Conservation (phyloP, 2,113 vertebrate genomes). For the Plectropomus leopardus region DNA sequence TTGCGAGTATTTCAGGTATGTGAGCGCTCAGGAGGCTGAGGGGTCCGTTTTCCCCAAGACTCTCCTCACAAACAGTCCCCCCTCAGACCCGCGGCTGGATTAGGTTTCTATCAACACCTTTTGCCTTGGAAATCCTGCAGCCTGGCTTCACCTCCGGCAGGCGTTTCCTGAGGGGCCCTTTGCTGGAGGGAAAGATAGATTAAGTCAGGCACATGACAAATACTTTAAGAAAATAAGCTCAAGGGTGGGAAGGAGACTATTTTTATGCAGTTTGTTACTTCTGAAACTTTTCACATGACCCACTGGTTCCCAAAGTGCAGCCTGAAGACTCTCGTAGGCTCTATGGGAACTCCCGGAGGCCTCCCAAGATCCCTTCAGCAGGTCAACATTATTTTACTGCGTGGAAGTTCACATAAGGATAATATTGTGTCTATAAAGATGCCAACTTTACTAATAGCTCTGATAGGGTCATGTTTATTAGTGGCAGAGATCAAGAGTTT, state of each 20-base stretch:
- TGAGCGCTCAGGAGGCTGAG: constrained; percentile 33
- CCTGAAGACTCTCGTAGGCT: neutral
- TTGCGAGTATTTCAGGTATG: constrained; percentile 66
- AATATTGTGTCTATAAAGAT: neutral
- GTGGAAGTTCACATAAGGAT: neutral
- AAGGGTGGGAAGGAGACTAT: constrained; percentile 3
- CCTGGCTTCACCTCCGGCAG: constrained; percentile 39
- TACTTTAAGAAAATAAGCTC: neutral
- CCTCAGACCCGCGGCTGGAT: constrained; percentile 16
- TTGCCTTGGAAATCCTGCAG: constrained; percentile 55
- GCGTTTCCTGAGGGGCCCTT: constrained; percentile 42
- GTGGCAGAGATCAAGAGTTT: no score
- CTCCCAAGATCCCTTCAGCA: neutral
- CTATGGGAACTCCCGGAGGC: neutral
- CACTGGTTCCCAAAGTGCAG: neutral
- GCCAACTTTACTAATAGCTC: neutral
- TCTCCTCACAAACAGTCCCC: neutral
- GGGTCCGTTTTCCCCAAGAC: constrained; percentile 5
- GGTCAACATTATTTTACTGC: neutral
- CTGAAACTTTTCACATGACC: constrained; percentile 47
- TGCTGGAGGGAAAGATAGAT: neutral
- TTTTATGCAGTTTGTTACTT: constrained; percentile 18
- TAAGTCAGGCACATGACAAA: constrained; percentile 17
- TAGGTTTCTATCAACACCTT: constrained; percentile 62
- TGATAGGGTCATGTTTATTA: neutral